Conservation (phyloP, 2,888 invertebrate genomes). For the Hermaeophaga mercurialis region DNA sequence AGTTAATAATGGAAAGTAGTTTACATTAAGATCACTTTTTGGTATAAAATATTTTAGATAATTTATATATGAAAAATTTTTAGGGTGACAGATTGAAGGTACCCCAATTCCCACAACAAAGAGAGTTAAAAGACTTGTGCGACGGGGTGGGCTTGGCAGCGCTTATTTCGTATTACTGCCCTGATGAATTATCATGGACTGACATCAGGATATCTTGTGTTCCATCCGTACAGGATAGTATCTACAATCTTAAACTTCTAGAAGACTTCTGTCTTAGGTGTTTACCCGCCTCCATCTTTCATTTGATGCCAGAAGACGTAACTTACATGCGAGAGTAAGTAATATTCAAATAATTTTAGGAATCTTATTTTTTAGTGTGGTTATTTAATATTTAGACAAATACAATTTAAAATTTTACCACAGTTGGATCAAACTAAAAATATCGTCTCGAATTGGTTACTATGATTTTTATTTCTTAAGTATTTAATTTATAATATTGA, state of each 20-base stretch:
- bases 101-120: conserved; percentile 71
- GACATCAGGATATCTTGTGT: conserved; percentile 68
- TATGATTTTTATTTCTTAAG: too few species aligned
- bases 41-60: too few species aligned
- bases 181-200: conserved; percentile 74
- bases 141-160: conserved; percentile 90
- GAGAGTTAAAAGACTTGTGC: conserved; percentile 85
- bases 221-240: conserved; percentile 84
- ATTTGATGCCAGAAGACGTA: conserved; percentile 94
- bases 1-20: too few species aligned
- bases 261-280: conserved; percentile 84
- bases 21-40: too few species aligned
- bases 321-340: conserved; percentile 91
- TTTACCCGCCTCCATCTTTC: conserved; percentile 88
- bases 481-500: background rate
- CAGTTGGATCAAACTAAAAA: too few species aligned
- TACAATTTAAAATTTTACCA: too few species aligned
- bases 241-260: conserved; percentile 89
- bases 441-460: background rate
- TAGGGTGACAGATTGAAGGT: conserved; percentile 64
- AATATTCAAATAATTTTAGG: background rate
- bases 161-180: conserved; percentile 89
- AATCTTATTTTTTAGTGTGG: too few species aligned
- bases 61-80: background rate
- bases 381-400: too few species aligned